Evolutionary conservation across 2,113 vertebrate genomes (phyloP), one percentile per base, ranked within the genome.

Genomic region (Zosterops borbonicus): DNA sequence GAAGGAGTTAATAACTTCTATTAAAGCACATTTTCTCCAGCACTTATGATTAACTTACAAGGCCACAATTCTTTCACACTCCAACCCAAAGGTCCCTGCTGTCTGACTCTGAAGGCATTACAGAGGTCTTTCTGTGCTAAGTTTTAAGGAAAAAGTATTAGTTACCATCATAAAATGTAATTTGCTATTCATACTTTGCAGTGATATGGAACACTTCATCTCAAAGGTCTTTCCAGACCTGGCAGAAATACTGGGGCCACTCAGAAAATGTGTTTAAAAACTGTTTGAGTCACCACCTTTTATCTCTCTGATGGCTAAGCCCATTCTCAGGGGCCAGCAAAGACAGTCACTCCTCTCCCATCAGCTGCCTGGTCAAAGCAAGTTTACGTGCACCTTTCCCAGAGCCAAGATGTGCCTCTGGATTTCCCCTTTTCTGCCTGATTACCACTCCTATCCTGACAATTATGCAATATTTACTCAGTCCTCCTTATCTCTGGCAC

Each of bases 11-110:
- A 83, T 77, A 70, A 50, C 23, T 92, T 58, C 21, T 68, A 74
- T 63, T 70, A 81, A 89, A 87, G 52, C 14, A 55, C 4, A 27
- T 71, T 81, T 89, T 55, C 1, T 14, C 62, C 27, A 78, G 73
- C 56, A 78, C 78, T 94, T 64, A 65, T 9, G 52, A 82, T 80
- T 84, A 87, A 92, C 92, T 95, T 49, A 63, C 65, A 91, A 63
- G 81, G 33, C 27, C 70, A 50, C 35, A 71, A 31, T 44, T 80
- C 44, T 73, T 65, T 70, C 65, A 84, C 39, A 78, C 33, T 85
- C 56, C 47, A 84, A 23, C 33, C 60, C 63, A 76, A 69, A 82
- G 50, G 63, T 81, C 62, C 52, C 23, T 76, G n/a, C 41, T 85
- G 46, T 65, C 50, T 87, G 60, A 74, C 28, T 83, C 65, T 44